Evolutionary conservation across 2,797 vertebrate genomes (phyloP).

Genomic region (Manis crassicaudata): DNA sequence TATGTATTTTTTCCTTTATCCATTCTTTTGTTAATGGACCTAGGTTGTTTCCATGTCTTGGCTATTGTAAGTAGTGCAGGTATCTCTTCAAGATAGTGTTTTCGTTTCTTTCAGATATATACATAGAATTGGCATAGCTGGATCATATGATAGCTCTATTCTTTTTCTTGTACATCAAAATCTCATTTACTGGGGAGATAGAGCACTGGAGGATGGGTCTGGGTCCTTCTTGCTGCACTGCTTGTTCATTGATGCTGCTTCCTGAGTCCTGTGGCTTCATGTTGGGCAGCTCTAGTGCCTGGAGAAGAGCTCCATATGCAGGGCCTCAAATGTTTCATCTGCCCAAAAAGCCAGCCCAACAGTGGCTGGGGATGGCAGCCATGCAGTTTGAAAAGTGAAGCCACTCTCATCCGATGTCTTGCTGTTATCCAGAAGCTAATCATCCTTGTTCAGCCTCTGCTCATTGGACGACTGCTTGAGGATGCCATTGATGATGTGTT

Average conservation of each 20-base stretch:
- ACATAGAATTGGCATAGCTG: neutral
- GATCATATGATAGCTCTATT: neutral
- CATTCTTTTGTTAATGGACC: neutral
- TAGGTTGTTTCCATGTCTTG: neutral
- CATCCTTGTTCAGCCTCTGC: too few relatives aligned
- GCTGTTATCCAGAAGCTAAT: too few relatives aligned
- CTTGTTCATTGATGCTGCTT: neutral
- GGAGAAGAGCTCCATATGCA: too few relatives aligned
- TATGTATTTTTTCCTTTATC: neutral
- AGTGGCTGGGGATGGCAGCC: too few relatives aligned
- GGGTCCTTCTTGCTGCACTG: neutral
- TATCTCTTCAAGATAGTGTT: neutral
- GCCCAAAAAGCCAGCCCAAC: too few relatives aligned
- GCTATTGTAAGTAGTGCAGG: neutral
- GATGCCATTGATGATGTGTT: too few relatives aligned
- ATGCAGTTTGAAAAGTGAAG: too few relatives aligned
- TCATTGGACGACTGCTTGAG: too few relatives aligned
- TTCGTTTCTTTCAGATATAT: neutral
- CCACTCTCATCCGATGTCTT: too few relatives aligned
- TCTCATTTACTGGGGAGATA: neutral
- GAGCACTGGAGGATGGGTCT: neutral
- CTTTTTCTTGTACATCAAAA: neutral
- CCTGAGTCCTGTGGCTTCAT: neutral
- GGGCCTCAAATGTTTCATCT: too few relatives aligned
- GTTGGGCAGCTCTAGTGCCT: neutral